Base-by-base conservation (phyloP, 2,113 vertebrate genomes). In the Equus przewalskii region DNA sequence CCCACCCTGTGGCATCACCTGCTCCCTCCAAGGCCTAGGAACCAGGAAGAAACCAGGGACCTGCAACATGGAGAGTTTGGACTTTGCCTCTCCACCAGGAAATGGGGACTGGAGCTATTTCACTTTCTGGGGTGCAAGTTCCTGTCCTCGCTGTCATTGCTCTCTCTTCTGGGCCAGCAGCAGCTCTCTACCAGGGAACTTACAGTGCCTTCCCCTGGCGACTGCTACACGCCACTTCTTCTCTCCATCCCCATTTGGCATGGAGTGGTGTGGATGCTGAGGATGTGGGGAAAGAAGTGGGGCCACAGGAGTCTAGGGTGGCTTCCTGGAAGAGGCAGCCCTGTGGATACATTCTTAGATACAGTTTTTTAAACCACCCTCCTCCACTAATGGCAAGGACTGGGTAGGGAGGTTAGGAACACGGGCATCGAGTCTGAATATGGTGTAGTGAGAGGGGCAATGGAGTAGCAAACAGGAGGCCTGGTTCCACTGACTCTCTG, bases 311-410 rank as follows among this genome's bases (percentile, higher is more conserved):
- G 56, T 60, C 91, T 46, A 36, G 30, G 30, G 51, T 49, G 18
- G 54, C 72, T 97, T 88, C 95, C 73, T 78, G 60, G 72, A 92
- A 65, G 51, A 93, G 83, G 78, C 19, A 58, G 44, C 65, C 30
- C 26, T 28, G 21, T 22, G 7, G 85, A 62, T 41, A 28, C 8
- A 64, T 41, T 81, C 30, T 58, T 80, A 33, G 67, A 16, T 54
- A 36, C 9, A 58, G 46, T 65, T 78, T 89, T 95, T 72, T 21
- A 65, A 49, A 75, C 51, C 26, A 12, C 19, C 12, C 26, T 22
- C 65, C 73, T 81, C 16, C 6, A 58, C 18, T 65, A 21, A 12
- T 15, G 44, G 13, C 28, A 36, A 51, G 75, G 54, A 12, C 26
- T 22, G 16, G 60, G 33, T 7, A 44, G 70, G 26, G 13, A 73